Evolutionary conservation across 2,888 invertebrate species (phyloP).

Genomic region (Lithosia quadra): DNA sequence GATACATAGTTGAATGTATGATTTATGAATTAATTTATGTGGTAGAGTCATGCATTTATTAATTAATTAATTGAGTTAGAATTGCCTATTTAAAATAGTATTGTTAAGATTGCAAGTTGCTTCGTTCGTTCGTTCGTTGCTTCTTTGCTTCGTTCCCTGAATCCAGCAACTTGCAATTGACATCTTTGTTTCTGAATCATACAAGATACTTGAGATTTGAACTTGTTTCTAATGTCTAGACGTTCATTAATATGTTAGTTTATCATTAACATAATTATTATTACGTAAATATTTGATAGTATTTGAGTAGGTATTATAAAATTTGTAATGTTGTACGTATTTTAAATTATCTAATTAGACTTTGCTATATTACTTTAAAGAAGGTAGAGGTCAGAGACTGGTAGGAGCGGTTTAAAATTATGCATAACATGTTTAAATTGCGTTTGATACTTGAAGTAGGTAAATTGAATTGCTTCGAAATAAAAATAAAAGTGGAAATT

Average conservation of each 20-base stretch:
- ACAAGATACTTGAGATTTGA: too few species aligned
- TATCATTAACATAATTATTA: too few species aligned
- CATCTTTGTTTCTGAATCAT: too few species aligned
- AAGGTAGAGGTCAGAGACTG: background rate
- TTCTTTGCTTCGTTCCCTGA: too few species aligned
- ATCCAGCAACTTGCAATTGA: too few species aligned
- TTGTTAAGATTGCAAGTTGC: too few species aligned
- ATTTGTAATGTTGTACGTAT: background rate
- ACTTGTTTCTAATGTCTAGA: background rate
- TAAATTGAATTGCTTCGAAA: background rate
- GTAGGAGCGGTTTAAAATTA: background rate
- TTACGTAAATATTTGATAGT: background rate
- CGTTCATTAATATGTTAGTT: background rate
- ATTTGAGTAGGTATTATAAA: background rate
- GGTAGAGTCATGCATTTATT: background rate
- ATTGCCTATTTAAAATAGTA: background rate
- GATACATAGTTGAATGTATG: background rate
- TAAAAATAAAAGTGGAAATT: background rate
- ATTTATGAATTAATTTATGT: background rate
- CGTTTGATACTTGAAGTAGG: background rate
- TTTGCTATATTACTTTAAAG: background rate
- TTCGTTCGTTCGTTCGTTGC: too few species aligned
- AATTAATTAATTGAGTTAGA: background rate
- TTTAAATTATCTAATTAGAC: background rate
- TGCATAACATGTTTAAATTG: slow-evolving; percentile 1